Percentiles rank a stretch among this genome's conserved stretches.
These are phyloP conservation scores for Oconnorella tubifera DNA, from an alignment of 2,888 invertebrate species.

Conservation along the genomic window DNA sequence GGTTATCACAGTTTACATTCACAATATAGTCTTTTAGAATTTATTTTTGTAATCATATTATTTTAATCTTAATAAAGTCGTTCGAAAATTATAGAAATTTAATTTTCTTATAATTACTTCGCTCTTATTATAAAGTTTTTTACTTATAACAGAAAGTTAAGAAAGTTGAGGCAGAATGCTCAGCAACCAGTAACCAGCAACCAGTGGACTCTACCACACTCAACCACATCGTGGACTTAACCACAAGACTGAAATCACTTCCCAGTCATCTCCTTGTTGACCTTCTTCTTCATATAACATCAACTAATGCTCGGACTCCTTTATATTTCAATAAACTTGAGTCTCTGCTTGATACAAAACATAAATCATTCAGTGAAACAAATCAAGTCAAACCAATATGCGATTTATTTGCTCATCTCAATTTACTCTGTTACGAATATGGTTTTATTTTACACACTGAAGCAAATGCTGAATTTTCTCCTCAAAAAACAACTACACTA, in stretches of 20 bases:
- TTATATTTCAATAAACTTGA: background rate
- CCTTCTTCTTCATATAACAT: background rate
- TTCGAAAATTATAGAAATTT: no score
- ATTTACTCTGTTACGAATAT: background rate
- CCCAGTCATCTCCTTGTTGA: background rate
- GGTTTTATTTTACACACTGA: no score
- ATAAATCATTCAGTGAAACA: no score
- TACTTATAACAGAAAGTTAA: background rate
- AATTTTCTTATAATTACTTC: no score
- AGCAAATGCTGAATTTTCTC: no score
- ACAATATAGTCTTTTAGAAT: no score
- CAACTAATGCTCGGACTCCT: background rate
- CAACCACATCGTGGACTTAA: background rate
- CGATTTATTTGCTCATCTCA: background rate
- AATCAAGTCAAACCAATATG: no score
- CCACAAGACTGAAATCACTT: background rate
- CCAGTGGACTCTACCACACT: no score
- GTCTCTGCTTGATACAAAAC: background rate
- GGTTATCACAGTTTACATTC: background rate
- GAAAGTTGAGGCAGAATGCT: background rate
- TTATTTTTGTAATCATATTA: no score
- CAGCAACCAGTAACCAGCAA: background rate
- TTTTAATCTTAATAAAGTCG: no score
- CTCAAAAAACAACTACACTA: no score
- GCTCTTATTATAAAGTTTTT: background rate